Base-by-base conservation (phyloP, 2,888 invertebrate species). In the Agrochola macilenta region DNA sequence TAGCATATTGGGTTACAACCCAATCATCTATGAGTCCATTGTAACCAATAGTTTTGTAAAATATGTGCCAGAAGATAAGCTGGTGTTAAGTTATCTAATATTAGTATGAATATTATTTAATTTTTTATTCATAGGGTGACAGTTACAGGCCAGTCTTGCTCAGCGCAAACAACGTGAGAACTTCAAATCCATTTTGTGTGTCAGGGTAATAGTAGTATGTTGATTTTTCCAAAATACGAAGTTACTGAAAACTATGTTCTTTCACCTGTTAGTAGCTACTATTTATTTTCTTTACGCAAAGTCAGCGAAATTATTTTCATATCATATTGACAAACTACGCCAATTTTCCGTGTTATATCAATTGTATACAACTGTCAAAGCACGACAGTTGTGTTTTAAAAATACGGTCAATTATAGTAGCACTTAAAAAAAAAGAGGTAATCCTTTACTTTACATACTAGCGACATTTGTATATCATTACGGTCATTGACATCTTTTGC, bases 1-100 rank as follows among this genome's bases (percentile, higher is more conserved):
- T 17, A 58, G 2, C 70, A 71, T 70, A 63, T 83, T 74, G 66
- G 69, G 66, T 82, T 75, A 46, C 86, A 74, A 82, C 69, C 74
- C 83, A 11, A 57, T 78, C 65, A 35, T 60, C 26, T 30, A 60
- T 23, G 0, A 66, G 7, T 17, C 12, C 39, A 61, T 12, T 63
- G 63, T 60, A 54, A 43, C 58, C 26, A 17, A 66, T 49, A 43
- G 63, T 35, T 20, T 63, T 5, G 49, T 74, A 73, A 66, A 76
- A 76, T 84, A 85, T 76, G 76, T 68, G 20, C 39, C 3, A 46
- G 5, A 0, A 49, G 85, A 83, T 74, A 85, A 81, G 69, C 46
- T 14, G 9, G 70, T 74, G 70, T 68, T 66, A 35, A 79, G 26
- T 76, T 66, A 7, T 43, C 23, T 35, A 52, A 72, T 77, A 30